A percentile compares a stretch with the other conserved stretches of the same genome.
Evolutionary conservation across 2,888 invertebrate species (phyloP).

Genomic region (Sminthurinus aureus): DNA sequence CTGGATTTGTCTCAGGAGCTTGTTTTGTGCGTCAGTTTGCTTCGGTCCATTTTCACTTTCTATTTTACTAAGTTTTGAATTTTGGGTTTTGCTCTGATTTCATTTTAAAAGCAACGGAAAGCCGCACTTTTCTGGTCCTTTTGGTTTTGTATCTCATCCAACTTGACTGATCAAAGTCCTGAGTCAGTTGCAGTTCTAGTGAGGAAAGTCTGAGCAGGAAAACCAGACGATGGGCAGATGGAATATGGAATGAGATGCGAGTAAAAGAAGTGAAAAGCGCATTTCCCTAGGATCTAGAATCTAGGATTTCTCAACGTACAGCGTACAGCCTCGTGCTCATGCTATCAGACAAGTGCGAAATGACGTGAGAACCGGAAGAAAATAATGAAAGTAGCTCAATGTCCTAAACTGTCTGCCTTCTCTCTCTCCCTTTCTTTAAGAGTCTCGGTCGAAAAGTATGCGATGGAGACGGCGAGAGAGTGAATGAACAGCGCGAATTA

Average conservation of each 20-base stretch:
- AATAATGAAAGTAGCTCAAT: conserved; percentile 31
- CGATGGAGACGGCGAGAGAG: too few relatives aligned
- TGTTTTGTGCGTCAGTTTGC: too few relatives aligned
- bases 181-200: too few relatives aligned
- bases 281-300: background rate
- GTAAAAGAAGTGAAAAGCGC: background rate
- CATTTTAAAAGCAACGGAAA: background rate
- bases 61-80: too few relatives aligned
- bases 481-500: too few relatives aligned
- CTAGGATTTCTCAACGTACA: background rate
- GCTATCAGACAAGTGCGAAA: conserved; percentile 44
- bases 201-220: too few relatives aligned
- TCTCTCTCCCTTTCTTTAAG: background rate
- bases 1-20: too few relatives aligned
- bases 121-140: background rate
- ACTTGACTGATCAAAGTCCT: background rate
- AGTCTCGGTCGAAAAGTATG: background rate
- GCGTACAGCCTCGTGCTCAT: too few relatives aligned
- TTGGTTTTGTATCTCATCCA: background rate
- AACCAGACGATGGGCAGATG: background rate
- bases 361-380: conserved; percentile 46
- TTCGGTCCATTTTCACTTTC: too few relatives aligned
- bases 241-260: background rate
- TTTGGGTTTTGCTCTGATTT: too few relatives aligned
- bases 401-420: background rate